A percentile compares a stretch with the other conserved stretches of the same genome.
Evolutionary conservation across 2,888 invertebrate genomes (phyloP).

Genomic region (Dryococelus australis): DNA sequence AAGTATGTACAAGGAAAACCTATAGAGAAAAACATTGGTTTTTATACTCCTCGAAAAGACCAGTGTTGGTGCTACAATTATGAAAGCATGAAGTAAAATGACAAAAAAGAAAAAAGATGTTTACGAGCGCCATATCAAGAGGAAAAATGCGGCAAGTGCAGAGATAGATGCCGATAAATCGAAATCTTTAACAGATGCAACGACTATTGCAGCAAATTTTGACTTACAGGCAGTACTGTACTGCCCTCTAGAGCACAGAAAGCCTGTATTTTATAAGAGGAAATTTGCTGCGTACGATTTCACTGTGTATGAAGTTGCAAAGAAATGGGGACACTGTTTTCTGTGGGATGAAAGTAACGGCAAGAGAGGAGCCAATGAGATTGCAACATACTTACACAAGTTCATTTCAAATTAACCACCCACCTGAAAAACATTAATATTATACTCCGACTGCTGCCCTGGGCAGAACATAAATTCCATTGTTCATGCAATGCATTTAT

Average conservation of each 20-base stretch:
- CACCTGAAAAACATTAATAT: constrained; percentile 12
- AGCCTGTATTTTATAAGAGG: neutral
- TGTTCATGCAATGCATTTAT: neutral
- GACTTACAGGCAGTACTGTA: neutral
- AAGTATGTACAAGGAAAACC: no score
- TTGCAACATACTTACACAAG: constrained; percentile 35
- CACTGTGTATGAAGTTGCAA: constrained; percentile 53
- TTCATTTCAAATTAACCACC: constrained; percentile 20
- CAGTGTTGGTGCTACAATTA: neutral
- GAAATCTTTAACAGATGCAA: neutral
- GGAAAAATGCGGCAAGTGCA: neutral
- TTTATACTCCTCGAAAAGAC: no score
- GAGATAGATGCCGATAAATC: neutral
- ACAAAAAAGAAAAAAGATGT: neutral
- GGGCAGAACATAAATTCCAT: neutral
- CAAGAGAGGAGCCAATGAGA: constrained; percentile 52
- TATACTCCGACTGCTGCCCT: constrained; percentile 25
- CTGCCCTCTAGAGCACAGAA: neutral
- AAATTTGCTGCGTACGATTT: constrained; percentile 49
- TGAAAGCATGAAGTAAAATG: neutral
- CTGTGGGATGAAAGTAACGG: constrained; percentile 53
- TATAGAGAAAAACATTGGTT: no score
- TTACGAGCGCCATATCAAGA: neutral
- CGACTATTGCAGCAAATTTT: neutral
- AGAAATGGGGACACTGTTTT: constrained; percentile 52